Evolutionary conservation across 2,888 invertebrate species (phyloP).

Genomic region (Sinotaia quadrata): DNA sequence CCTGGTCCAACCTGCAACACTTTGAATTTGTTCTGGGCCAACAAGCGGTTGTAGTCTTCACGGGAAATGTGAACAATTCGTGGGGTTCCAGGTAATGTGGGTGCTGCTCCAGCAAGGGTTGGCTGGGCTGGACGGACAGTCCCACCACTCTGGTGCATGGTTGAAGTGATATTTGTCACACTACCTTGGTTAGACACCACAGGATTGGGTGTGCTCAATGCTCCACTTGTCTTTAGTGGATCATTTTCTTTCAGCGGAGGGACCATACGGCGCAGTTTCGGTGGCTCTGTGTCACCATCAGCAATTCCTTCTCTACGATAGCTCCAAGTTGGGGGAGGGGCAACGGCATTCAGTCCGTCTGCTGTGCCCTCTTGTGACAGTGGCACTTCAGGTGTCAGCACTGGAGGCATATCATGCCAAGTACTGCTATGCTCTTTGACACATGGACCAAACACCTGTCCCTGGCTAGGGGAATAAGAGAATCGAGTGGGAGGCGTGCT

Average conservation of each 20-base stretch:
- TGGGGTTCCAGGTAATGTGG: background rate
- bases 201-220: background rate
- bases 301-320: conserved; percentile 28
- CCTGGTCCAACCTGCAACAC: conserved; percentile 24
- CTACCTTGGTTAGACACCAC: background rate
- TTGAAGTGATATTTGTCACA: conserved; percentile 8
- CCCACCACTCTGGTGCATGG: conserved; percentile 18
- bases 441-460: background rate
- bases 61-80: conserved; percentile 36
- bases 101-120: background rate
- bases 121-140: background rate
- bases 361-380: background rate
- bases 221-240: background rate
- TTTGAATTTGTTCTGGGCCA: conserved; percentile 36
- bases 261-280: conserved; percentile 23
- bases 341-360: background rate
- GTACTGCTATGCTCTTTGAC: background rate
- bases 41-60: conserved; percentile 36
- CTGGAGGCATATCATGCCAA: conserved; percentile 21
- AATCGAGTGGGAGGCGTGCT: conserved; percentile 8
- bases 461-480: conserved; percentile 7
- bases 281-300: conserved; percentile 20
- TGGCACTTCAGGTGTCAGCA: conserved; percentile 5
- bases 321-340: conserved; percentile 37
- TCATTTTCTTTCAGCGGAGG: conserved; percentile 14